These are phyloP conservation scores for Sphaerophoria taeniata DNA, from an alignment of 2,888 invertebrate species.

Conservation along the genomic window DNA sequence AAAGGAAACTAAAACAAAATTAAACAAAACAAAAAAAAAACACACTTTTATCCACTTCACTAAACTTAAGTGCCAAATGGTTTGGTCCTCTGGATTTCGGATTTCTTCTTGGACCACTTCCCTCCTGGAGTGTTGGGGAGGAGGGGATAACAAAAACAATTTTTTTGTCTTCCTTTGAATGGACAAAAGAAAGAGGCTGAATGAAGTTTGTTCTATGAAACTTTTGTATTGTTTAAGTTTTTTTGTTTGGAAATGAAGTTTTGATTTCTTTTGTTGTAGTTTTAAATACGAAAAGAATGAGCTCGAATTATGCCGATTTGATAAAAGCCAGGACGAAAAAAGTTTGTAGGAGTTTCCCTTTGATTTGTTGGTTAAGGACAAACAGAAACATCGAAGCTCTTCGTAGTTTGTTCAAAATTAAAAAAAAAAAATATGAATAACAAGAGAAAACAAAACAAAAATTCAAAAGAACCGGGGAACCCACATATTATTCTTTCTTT, in stretches of 20 bases:
- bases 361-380: no score
- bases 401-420: slow-evolving; percentile 41
- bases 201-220: not conserved
- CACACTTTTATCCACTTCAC: slow-evolving; percentile 79
- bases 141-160: not conserved
- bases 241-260: not conserved
- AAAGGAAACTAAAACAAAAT: slow-evolving; percentile 76
- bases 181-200: slow-evolving; percentile 14
- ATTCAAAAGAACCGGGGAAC: slow-evolving; percentile 29
- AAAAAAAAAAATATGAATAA: slow-evolving; percentile 37
- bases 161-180: not conserved
- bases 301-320: not conserved
- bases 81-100: slow-evolving; percentile 12
- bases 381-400: slow-evolving; percentile 66
- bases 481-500: slow-evolving; percentile 54
- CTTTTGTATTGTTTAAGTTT: not conserved
- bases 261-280: not conserved
- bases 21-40: slow-evolving; percentile 76
- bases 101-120: not conserved
- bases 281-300: not conserved
- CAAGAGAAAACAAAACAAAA: slow-evolving; percentile 36
- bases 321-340: not conserved
- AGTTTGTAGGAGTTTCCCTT: no score
- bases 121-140: not conserved
- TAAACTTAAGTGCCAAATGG: slow-evolving; percentile 79